These are phyloP conservation scores for Drosophila littoralis DNA, from an alignment of 1,140 invertebrate species.

Conservation along the genomic window DNA sequence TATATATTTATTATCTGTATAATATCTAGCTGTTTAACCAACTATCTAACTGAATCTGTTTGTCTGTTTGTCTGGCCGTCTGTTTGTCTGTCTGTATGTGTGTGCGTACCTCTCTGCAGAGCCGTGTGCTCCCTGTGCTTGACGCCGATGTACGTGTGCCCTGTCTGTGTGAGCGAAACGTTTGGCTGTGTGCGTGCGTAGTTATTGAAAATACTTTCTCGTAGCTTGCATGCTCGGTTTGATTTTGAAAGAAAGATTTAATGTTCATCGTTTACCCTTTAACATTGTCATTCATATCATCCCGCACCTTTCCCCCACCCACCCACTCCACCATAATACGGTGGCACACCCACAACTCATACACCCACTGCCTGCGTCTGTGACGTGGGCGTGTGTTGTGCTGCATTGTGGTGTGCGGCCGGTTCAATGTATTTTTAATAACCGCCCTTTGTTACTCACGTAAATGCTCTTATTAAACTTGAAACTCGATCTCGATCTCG, in stretches of 20 bases:
- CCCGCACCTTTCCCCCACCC: too few species aligned
- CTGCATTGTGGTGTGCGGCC: background rate
- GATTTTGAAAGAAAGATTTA: background rate
- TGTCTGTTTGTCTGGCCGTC: too few species aligned
- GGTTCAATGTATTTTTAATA: constrained; percentile 13
- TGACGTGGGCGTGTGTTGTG: background rate
- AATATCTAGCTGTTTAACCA: background rate
- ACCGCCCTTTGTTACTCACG: constrained; percentile 11
- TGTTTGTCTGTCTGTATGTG: constrained; percentile 10
- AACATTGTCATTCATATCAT: too few species aligned
- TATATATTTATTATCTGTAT: background rate
- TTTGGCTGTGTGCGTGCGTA: background rate
- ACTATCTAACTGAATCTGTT: background rate
- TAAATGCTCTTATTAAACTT: background rate
- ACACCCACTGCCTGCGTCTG: too few species aligned
- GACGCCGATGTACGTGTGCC: background rate
- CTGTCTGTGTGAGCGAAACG: constrained; percentile 1
- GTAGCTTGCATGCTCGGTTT: constrained; percentile 25
- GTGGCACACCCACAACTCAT: constrained; percentile 1
- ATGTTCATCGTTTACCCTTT: too few species aligned
- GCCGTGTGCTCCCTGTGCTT: too few species aligned
- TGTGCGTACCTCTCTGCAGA: background rate
- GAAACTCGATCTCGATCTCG: background rate
- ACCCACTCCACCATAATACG: background rate
- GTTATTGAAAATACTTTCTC: constrained; percentile 13